phyloP scores from a whole-genome alignment of 2,797 vertebrate genomes.

The Spinus olivaceus region DNA sequence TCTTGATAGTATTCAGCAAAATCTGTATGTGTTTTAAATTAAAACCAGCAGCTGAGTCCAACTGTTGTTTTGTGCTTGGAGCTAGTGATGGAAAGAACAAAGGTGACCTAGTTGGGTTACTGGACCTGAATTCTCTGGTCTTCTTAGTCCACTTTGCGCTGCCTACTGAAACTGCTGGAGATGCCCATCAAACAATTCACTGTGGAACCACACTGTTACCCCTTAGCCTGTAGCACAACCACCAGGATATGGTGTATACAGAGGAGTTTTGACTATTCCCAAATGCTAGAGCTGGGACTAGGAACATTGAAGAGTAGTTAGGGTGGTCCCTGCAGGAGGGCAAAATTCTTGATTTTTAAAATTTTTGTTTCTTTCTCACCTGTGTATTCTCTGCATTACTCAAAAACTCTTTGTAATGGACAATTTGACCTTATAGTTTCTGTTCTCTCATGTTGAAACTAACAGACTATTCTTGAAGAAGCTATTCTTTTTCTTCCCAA shows the following conservation, averaged over 20 bases:
- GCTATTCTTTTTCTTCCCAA: background rate
- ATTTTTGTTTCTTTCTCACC: background rate
- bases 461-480: background rate
- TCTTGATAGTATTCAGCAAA: conserved; percentile 31
- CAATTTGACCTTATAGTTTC: background rate
- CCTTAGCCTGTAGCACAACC: background rate
- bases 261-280: background rate
- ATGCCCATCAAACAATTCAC: background rate
- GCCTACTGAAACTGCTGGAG: background rate
- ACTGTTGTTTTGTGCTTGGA: conserved; percentile 38
- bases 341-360: background rate
- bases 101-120: conserved; percentile 41
- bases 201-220: background rate
- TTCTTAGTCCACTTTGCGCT: background rate
- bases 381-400: background rate
- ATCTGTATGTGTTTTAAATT: conserved; percentile 43
- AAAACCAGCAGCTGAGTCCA: conserved; percentile 44
- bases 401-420: background rate
- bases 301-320: background rate
- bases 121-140: background rate
- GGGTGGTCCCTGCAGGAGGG: background rate
- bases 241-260: background rate
- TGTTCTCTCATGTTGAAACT: background rate
- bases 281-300: background rate
- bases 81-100: conserved; percentile 40